phyloP scores from a whole-genome alignment of 2,888 invertebrate genomes.

The Caenorhabditis sinica region DNA sequence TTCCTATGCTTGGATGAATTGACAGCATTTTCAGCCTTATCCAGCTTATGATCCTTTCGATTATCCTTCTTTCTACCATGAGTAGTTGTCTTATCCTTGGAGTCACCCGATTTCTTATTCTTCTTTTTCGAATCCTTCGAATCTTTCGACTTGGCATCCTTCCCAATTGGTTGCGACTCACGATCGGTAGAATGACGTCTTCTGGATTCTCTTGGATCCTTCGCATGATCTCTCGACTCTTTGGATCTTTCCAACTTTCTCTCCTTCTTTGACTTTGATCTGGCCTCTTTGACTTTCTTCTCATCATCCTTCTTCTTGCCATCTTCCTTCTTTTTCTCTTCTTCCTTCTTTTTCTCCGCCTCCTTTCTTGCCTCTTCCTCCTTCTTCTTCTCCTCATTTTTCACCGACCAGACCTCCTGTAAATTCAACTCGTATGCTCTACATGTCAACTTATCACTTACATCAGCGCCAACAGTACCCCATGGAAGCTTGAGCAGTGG shows the following conservation, averaged over 20 bases:
- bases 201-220: not conserved
- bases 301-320: constrained; percentile 20
- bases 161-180: not conserved
- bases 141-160: constrained; percentile 1
- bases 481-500: constrained; percentile 28
- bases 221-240: not conserved
- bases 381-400: constrained; percentile 15
- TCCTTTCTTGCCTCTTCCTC: constrained; percentile 29
- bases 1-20: no score
- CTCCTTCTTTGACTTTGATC: constrained; percentile 31
- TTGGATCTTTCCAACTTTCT: constrained; percentile 18
- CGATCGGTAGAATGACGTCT: constrained; percentile 21
- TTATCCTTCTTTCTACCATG: not conserved
- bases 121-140: constrained; percentile 13
- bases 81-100: not conserved
- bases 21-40: not conserved
- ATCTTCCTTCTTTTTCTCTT: constrained; percentile 22
- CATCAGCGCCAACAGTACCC: constrained; percentile 34
- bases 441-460: not conserved
- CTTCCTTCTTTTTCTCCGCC: constrained; percentile 25
- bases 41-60: constrained; percentile 12
- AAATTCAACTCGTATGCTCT: not conserved
- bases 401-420: not conserved
- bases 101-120: not conserved
- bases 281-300: constrained; percentile 11